These are phyloP conservation scores for Phylloscopus trochilus DNA, from an alignment of 2,113 vertebrate species.

Conservation along the genomic window DNA sequence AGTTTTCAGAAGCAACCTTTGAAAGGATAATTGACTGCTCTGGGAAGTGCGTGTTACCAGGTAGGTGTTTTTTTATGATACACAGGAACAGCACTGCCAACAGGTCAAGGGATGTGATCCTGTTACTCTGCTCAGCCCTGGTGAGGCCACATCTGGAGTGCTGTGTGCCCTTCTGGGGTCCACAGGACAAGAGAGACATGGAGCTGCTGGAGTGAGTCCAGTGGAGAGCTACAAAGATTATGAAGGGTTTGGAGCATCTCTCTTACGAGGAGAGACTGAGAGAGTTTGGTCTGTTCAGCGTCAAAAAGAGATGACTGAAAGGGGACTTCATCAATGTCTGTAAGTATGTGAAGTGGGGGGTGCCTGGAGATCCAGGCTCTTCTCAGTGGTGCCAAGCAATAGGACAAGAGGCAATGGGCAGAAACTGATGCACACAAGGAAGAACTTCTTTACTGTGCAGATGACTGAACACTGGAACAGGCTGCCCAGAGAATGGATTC, in stretches of 20 bases:
- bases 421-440: neutral
- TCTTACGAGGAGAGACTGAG: neutral
- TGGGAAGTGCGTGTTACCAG: conserved; percentile 91
- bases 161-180: neutral
- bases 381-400: neutral
- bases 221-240: neutral
- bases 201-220: neutral
- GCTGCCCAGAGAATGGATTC: too few species aligned
- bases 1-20: conserved; percentile 79
- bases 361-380: neutral
- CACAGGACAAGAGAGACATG: neutral
- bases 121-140: neutral
- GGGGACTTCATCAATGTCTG: neutral
- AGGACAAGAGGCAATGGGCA: neutral
- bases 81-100: neutral
- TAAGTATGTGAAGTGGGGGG: neutral
- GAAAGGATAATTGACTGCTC: conserved; percentile 87
- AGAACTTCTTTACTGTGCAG: neutral
- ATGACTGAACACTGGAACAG: neutral
- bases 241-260: neutral
- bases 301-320: rapidly evolving
- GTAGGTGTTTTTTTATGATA: conserved; percentile 47
- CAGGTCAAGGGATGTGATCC: neutral
- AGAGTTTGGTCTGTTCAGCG: neutral
- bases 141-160: neutral